phyloP scores from a whole-genome alignment of 2,797 vertebrate genomes.

The Muraenolepis orangiensis region DNA sequence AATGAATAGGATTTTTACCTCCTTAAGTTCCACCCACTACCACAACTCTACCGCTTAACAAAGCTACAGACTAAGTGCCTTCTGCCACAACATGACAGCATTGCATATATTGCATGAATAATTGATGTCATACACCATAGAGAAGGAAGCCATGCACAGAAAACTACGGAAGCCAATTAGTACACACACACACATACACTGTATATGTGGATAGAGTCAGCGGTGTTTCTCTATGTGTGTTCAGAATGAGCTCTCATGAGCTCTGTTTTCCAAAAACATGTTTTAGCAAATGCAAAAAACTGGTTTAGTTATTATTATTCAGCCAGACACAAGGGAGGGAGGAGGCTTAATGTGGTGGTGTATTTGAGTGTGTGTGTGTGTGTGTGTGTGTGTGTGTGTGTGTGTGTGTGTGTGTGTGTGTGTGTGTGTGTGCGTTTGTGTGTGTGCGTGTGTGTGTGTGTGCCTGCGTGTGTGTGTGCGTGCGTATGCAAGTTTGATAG shows the following conservation, averaged over 20 bases:
- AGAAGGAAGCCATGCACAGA: not conserved
- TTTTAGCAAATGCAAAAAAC: too few species aligned
- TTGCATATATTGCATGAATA: not conserved
- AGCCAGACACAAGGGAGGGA: too few species aligned
- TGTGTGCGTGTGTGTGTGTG: too few species aligned
- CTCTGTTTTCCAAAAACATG: too few species aligned
- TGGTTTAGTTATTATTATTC: too few species aligned
- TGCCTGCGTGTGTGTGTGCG: not conserved
- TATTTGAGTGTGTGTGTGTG: too few species aligned
- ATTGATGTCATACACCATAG: not conserved
- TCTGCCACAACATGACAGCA: conserved; percentile 11
- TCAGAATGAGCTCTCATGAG: too few species aligned
- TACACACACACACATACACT: not conserved
- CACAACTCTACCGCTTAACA: not conserved
- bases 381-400: too few species aligned
- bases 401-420: too few species aligned
- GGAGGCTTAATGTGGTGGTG: too few species aligned
- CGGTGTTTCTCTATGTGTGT: too few species aligned
- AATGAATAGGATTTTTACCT: not conserved
- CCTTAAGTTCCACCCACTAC: not conserved
- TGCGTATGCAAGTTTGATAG: not conserved
- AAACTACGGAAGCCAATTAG: not conserved
- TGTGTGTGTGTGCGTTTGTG: too few species aligned
- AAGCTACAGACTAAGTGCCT: not conserved
- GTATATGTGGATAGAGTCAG: not conserved